Percentiles rank a stretch among this genome's conserved stretches.
These are phyloP conservation scores for Leptinotarsa tumamoca DNA, from an alignment of 2,888 invertebrate species.

Conservation along the genomic window DNA sequence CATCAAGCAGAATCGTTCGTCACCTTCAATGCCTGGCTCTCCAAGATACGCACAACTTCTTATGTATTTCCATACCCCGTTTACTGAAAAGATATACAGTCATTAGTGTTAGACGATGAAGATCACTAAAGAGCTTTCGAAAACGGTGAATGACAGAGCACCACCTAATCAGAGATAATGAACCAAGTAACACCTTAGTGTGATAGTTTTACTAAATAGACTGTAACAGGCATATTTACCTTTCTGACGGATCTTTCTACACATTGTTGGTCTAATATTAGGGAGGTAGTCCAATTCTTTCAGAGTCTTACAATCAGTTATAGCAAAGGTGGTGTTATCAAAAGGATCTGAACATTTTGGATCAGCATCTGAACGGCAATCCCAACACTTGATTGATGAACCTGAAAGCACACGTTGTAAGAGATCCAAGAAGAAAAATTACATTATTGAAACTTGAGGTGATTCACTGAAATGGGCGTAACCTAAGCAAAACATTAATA, in stretches of 20 bases:
- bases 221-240: constrained; percentile 66
- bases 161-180: no score
- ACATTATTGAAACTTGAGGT: background rate
- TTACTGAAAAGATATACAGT: constrained; percentile 69
- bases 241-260: constrained; percentile 92
- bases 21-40: constrained; percentile 89
- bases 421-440: no score
- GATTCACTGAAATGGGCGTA: constrained; percentile 27
- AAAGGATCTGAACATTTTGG: constrained; percentile 94
- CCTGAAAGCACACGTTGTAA: constrained; percentile 64
- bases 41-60: constrained; percentile 91
- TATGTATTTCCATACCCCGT: constrained; percentile 90
- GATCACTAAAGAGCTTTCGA: no score
- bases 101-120: background rate
- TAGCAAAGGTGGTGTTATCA: constrained; percentile 88
- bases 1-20: constrained; percentile 91
- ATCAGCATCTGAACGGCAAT: constrained; percentile 88
- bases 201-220: no score
- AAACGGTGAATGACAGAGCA: no score
- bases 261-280: constrained; percentile 79
- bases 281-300: constrained; percentile 73
- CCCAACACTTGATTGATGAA: constrained; percentile 87
- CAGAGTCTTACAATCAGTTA: constrained; percentile 73
- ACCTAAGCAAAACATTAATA: background rate
- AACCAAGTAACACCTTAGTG: no score